phyloP scores from a whole-genome alignment of 1,140 invertebrate genomes.

The Latrodectus geometricus region DNA sequence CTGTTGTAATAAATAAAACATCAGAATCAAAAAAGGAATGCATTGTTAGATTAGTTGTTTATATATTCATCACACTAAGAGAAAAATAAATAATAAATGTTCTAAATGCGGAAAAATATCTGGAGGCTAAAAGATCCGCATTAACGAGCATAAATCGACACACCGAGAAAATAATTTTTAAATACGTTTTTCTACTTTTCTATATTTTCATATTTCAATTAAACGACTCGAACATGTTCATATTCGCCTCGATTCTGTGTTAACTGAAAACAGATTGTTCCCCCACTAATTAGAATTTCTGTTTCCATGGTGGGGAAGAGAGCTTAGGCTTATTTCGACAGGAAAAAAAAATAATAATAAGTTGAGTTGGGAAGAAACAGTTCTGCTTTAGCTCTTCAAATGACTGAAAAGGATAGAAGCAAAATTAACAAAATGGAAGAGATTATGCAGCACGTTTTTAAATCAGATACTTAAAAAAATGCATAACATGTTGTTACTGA shows the following conservation, averaged over 20 bases:
- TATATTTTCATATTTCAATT: constrained; percentile 2
- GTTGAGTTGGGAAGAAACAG: no score
- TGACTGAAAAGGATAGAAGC: constrained; percentile 9
- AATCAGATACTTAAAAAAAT: constrained; percentile 4
- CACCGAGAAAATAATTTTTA: neutral
- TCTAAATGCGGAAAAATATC: no score
- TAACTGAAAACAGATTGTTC: constrained; percentile 42
- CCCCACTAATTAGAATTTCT: constrained; percentile 40
- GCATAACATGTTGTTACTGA: neutral
- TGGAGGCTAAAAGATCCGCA: neutral
- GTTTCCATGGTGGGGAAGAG: constrained; percentile 15
- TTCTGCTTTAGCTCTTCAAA: neutral
- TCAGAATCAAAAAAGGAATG: no score
- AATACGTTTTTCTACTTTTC: neutral
- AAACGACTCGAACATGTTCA: constrained; percentile 2
- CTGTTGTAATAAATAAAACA: no score
- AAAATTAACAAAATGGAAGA: constrained; percentile 41
- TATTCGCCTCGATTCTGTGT: constrained; percentile 13
- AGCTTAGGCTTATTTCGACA: constrained; percentile 12
- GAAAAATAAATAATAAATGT: no score
- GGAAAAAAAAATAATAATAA: neutral
- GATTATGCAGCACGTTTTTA: constrained; percentile 19
- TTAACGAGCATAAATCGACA: neutral
- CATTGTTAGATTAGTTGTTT: no score
- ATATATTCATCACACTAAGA: no score